Base-by-base conservation (phyloP, 2,888 invertebrate species). In the Epinotia bilunana region DNA sequence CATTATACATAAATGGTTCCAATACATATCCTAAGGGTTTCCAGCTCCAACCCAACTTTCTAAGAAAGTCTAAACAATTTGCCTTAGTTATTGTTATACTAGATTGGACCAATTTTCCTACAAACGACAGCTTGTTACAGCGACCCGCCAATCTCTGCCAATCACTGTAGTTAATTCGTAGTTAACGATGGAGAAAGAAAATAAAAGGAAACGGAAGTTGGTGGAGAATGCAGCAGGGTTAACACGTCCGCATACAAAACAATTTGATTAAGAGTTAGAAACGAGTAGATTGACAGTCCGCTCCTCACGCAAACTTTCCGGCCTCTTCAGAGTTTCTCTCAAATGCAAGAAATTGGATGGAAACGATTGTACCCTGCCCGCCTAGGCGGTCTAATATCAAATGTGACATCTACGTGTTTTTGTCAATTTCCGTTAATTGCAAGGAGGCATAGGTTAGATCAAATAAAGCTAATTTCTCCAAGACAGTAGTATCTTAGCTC, bases 31-130 rank as follows among this genome's bases (percentile, higher is more conserved):
- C 33, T 49, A 53, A 60, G 53, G 64, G 70, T 70, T 64, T 70
- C 74, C 60, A 65, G 60, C 28, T 71, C 70, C 71, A 74, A 74
- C 72, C 70, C 61, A 28, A 72, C 75, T 75, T 72, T 71, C 71
- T 72, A 67, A 61, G 75, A 72, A 75, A 75, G 65, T 67, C 64
- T 65, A 62, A 75, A 75, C 67, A 61, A 67, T 70, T 74, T 70
- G 53, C 60, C 33, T 20, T 33, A 57, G 65, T 68, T 65, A 67
- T 71, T 75, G 67, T 67, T 65, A 13, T 65, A 71, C 53, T 16
- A 53, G 53, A 75, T 75, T 72, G 75, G 18, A 62, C 61, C 72
- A 72, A 75, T 75, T 72, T 75, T n/a, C 71, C 39, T 12, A 53
- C n/a, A 53, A 74, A 69, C 70, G 64, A 72, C 75, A 61, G 75